A percentile compares a stretch with the other conserved stretches of the same genome.
Conservation (phyloP, 2,888 invertebrate genomes). For the Plutella xylostella region DNA sequence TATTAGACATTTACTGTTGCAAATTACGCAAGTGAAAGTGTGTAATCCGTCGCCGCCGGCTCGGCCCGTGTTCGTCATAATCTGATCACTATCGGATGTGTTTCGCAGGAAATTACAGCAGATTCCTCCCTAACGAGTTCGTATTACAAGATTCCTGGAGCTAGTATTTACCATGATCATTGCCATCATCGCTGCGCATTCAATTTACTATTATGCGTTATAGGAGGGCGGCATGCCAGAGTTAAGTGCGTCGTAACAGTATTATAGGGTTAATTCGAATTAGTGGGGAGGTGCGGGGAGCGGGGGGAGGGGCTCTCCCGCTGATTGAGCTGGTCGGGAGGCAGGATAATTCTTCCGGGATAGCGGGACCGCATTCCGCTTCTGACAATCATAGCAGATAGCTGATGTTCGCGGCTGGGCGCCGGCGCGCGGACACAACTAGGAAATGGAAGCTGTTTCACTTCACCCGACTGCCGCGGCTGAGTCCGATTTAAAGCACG, state of each 20-base stretch:
- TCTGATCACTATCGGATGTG: background rate
- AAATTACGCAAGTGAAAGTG: slow-evolving; percentile 53
- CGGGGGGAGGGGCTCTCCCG: slow-evolving; percentile 27
- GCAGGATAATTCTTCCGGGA: slow-evolving; percentile 25
- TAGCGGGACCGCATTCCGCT: slow-evolving; percentile 43
- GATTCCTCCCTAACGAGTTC: slow-evolving; percentile 1
- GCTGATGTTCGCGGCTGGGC: no score
- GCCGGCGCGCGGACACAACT: no score
- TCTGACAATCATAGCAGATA: background rate
- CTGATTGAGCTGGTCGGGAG: slow-evolving; percentile 31
- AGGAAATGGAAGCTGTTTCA: no score
- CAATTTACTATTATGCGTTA: slow-evolving; percentile 39
- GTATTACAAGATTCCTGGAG: slow-evolving; percentile 12
- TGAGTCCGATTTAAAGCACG: no score
- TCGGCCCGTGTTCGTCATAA: background rate
- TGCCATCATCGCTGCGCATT: slow-evolving; percentile 27
- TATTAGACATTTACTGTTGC: slow-evolving; percentile 36
- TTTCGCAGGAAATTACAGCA: slow-evolving; percentile 5
- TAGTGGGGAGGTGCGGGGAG: slow-evolving; percentile 30
- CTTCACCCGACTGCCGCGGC: no score
- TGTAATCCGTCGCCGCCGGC: slow-evolving; percentile 9
- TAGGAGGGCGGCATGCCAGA: slow-evolving; percentile 30
- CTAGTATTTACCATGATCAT: slow-evolving; percentile 19
- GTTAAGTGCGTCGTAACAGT: slow-evolving; percentile 35
- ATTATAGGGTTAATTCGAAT: slow-evolving; percentile 39